Conservation (phyloP, 2,888 invertebrate genomes). For the Drosophila nigricruria region DNA sequence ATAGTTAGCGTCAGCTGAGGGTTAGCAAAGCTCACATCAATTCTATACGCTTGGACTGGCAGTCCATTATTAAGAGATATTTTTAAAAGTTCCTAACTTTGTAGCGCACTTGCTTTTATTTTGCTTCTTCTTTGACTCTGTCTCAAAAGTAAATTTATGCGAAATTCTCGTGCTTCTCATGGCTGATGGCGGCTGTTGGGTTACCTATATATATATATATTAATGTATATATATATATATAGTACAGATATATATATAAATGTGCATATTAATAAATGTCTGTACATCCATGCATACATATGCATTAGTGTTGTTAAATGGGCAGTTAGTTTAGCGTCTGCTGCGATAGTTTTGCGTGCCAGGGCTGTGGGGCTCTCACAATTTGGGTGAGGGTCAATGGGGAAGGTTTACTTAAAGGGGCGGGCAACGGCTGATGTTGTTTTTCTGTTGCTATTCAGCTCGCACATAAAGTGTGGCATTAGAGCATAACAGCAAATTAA, state of each 20-base stretch:
- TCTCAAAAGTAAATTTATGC: conserved; percentile 64
- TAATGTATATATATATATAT: neutral
- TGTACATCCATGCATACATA: conserved; percentile 32
- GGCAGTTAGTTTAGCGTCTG: conserved; percentile 37
- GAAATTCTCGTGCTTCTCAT: conserved; percentile 75
- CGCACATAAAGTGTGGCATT: conserved; percentile 10
- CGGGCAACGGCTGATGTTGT: conserved; percentile 1
- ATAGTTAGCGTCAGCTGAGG: neutral
- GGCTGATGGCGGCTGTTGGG: conserved; percentile 41
- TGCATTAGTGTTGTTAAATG: conserved; percentile 46
- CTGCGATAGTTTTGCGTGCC: conserved; percentile 63
- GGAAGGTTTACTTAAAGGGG: conserved; percentile 62
- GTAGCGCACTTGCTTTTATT: conserved; percentile 37
- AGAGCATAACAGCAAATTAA: conserved; percentile 9
- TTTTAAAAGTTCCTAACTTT: conserved; percentile 26
- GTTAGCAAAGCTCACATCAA: neutral
- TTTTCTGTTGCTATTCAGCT: conserved; percentile 6
- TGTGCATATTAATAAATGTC: conserved; percentile 40
- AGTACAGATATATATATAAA: neutral
- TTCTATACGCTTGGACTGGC: neutral
- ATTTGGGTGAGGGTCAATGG: conserved; percentile 78
- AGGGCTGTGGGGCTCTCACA: conserved; percentile 50
- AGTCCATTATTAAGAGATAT: conserved; percentile 26
- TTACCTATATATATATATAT: neutral
- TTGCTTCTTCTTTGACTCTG: conserved; percentile 17